Percentiles rank a stretch among this genome's conserved stretches.
Evolutionary conservation across 2,113 vertebrate genomes (phyloP).

Genomic region (Callorhinus ursinus): DNA sequence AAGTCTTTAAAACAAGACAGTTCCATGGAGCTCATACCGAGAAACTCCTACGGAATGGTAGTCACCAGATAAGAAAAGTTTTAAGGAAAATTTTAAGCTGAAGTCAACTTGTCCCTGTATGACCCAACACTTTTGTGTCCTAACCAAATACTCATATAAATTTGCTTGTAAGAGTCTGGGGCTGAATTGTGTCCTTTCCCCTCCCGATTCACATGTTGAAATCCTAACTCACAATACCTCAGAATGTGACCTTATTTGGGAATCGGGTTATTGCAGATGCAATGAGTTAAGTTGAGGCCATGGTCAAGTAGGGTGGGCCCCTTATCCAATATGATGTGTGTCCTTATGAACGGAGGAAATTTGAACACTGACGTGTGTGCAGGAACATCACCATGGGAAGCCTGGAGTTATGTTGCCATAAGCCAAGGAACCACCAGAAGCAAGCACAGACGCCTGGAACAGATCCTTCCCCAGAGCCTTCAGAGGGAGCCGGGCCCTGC

Average conservation of each 20-base stretch:
- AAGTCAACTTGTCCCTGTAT: not conserved
- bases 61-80: not conserved
- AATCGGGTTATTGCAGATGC: not conserved
- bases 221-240: not conserved
- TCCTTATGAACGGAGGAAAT: not conserved
- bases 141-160: not conserved
- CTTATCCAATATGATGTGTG: not conserved
- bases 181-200: not conserved
- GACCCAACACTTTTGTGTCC: not conserved
- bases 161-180: not conserved
- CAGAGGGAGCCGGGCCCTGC: not conserved
- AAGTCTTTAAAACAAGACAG: not conserved
- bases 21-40: not conserved
- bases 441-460: not conserved
- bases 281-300: not conserved
- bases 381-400: not conserved
- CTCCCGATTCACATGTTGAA: not conserved
- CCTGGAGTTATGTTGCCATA: not conserved
- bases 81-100: conserved; percentile 10
- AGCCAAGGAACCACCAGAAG: not conserved
- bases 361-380: not conserved
- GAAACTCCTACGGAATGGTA: not conserved
- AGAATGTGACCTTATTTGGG: not conserved
- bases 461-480: not conserved
- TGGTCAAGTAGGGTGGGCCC: not conserved